A percentile compares a stretch with the other conserved stretches of the same genome.
phyloP scores from a whole-genome alignment of 2,888 invertebrate species.

The Temnothorax ravouxi region DNA sequence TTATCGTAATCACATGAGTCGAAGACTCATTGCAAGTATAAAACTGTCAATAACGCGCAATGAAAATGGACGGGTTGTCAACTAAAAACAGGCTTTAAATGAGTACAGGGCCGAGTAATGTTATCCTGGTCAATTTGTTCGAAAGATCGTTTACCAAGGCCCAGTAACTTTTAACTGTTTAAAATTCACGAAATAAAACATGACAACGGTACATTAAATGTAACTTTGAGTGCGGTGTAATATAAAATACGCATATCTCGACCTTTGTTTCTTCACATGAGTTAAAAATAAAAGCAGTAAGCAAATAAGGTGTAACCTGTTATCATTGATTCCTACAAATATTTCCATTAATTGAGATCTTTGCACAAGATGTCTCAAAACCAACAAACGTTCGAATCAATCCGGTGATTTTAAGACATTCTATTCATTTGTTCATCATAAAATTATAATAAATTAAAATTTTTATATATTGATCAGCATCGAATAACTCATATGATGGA shows the following conservation, averaged over 20 bases:
- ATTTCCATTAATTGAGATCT: not conserved
- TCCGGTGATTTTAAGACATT: not conserved
- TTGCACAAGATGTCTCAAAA: not conserved
- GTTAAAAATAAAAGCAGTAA: not conserved
- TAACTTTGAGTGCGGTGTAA: not conserved
- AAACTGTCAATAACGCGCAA: constrained; percentile 31
- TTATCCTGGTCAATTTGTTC: constrained; percentile 38
- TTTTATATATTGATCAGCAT: too few species aligned
- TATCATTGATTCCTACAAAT: not conserved
- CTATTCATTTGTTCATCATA: not conserved
- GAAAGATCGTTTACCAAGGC: constrained; percentile 33
- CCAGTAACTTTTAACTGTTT: constrained; percentile 28
- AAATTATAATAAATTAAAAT: not conserved
- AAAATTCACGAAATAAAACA: not conserved
- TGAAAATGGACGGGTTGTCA: constrained; percentile 35
- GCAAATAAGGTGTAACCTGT: not conserved
- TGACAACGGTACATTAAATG: constrained; percentile 13
- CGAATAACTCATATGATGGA: not conserved
- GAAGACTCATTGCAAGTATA: constrained; percentile 1
- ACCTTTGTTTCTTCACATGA: not conserved
- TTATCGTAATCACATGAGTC: constrained; percentile 12
- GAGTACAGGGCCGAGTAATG: constrained; percentile 5
- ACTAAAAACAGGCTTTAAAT: constrained; percentile 27
- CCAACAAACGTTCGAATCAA: not conserved
- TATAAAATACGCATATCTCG: not conserved